Evolutionary conservation across 2,113 vertebrate species (phyloP).

Genomic region (Platysteira castanea): DNA sequence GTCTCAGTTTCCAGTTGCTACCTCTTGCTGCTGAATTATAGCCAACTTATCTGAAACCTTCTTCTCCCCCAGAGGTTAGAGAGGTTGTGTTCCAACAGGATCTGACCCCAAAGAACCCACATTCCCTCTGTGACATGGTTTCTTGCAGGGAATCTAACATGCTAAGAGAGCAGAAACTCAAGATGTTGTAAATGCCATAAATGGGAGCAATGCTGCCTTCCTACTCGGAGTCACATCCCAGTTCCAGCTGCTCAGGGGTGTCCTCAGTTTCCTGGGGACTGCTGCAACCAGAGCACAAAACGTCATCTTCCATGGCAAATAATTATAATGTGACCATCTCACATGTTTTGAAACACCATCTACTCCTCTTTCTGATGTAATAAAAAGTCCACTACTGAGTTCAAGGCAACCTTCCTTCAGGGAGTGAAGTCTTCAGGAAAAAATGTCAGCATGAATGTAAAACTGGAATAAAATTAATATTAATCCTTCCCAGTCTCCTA

Average conservation of each 20-base stretch:
- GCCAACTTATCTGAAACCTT: neutral
- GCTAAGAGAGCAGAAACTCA: neutral
- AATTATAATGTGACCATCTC: neutral
- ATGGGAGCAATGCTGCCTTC: neutral
- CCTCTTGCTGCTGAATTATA: neutral
- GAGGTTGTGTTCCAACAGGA: neutral
- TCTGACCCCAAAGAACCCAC: neutral
- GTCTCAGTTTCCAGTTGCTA: neutral
- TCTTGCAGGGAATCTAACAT: neutral
- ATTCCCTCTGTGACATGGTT: neutral
- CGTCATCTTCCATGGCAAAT: neutral
- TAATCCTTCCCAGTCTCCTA: neutral
- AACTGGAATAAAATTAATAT: neutral
- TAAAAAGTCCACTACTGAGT: neutral
- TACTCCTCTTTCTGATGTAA: neutral
- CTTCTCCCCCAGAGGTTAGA: neutral
- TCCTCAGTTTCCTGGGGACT: neutral
- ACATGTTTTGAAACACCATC: neutral
- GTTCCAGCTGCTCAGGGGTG: neutral
- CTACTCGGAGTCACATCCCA: neutral
- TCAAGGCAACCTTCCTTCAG: neutral
- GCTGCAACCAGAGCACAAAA: neutral
- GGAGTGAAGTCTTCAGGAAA: neutral
- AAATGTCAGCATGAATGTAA: neutral
- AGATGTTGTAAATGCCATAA: neutral